phyloP scores from a whole-genome alignment of 2,113 vertebrate species.

The Zapus hudsonius region DNA sequence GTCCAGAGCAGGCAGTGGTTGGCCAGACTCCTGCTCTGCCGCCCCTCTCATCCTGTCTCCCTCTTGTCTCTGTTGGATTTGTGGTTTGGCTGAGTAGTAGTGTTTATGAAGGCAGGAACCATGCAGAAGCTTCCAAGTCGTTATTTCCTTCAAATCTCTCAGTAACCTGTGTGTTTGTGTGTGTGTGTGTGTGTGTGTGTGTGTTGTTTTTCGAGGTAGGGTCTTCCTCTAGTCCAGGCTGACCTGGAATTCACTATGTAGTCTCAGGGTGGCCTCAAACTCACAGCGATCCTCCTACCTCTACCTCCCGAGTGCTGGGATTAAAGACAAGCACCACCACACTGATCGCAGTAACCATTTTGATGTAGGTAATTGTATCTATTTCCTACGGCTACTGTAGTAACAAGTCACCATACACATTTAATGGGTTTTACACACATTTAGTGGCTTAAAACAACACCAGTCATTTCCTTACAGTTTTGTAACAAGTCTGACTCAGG shows the following conservation, averaged over 20 bases:
- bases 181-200: too few relatives aligned
- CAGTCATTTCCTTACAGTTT: neutral
- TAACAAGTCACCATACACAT: neutral
- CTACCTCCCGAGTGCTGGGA: too few relatives aligned
- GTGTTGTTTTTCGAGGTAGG: too few relatives aligned
- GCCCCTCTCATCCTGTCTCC: neutral
- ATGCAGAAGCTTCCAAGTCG: neutral
- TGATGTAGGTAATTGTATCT: neutral
- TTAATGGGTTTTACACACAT: too few relatives aligned
- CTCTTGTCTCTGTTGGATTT: neutral
- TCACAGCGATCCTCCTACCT: too few relatives aligned
- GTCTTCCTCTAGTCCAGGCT: too few relatives aligned
- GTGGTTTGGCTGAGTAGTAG: neutral
- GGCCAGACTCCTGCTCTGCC: neutral
- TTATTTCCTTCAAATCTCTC: neutral
- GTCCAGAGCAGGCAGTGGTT: neutral
- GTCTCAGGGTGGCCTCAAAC: too few relatives aligned
- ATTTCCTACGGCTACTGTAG: neutral
- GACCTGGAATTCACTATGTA: too few relatives aligned
- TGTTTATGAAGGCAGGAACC: neutral
- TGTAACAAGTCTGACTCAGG: neutral
- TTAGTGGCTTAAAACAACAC: neutral
- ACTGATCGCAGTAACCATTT: too few relatives aligned
- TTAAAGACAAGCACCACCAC: too few relatives aligned
- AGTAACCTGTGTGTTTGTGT: too few relatives aligned